Percentiles rank a stretch among this genome's conserved stretches.
These are phyloP conservation scores for Ammodytes marinus DNA, from an alignment of 2,113 vertebrate species.

Conservation along the genomic window DNA sequence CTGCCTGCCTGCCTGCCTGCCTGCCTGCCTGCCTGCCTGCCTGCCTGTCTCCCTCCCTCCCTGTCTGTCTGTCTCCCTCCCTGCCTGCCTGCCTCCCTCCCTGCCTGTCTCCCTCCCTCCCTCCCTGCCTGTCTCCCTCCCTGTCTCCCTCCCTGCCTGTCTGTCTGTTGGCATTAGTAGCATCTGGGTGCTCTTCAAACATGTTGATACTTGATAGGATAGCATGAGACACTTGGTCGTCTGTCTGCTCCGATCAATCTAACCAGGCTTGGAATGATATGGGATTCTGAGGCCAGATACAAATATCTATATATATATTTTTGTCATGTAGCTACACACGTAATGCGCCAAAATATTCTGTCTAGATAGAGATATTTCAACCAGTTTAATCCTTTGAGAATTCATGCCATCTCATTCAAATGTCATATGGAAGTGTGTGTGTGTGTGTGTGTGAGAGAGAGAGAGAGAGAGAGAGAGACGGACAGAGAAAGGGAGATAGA, in stretches of 20 bases:
- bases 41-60: neutral
- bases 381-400: neutral
- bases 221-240: slow-evolving; percentile 30
- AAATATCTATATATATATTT: slow-evolving; percentile 4
- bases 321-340: neutral
- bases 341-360: neutral
- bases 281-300: slow-evolving; percentile 25
- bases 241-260: slow-evolving; percentile 52
- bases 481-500: no score
- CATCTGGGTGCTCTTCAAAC: slow-evolving; percentile 46
- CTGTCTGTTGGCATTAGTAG: slow-evolving; percentile 44
- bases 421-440: neutral
- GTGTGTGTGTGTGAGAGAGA: no score
- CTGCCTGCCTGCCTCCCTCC: neutral
- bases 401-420: neutral
- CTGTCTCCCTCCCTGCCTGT: no score
- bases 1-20: no score
- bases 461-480: no score
- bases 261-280: slow-evolving; percentile 19
- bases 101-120: slow-evolving; percentile 25
- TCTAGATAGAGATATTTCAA: neutral
- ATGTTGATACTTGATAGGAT: slow-evolving; percentile 46
- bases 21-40: no score
- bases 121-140: slow-evolving; percentile 35
- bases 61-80: slow-evolving; percentile 30